Conservation (phyloP, 2,113 vertebrate species). For the Pygathrix nemaeus region DNA sequence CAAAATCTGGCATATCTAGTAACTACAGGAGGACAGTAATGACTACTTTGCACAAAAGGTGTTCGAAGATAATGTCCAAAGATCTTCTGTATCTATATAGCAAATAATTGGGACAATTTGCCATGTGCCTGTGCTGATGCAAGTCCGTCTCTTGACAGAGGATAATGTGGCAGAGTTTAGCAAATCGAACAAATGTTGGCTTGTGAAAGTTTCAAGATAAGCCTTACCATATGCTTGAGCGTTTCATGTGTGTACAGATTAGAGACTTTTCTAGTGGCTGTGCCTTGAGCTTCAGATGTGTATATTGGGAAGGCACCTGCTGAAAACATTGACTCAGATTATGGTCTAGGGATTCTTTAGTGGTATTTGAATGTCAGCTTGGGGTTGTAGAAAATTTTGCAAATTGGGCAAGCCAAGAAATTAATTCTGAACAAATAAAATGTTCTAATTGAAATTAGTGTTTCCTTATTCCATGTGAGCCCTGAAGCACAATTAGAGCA, state of each 20-base stretch:
- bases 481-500: slow-evolving; percentile 2
- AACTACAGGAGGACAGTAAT: rapidly evolving
- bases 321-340: neutral
- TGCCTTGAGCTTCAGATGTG: neutral
- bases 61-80: neutral
- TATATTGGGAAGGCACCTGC: neutral
- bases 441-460: neutral
- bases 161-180: neutral
- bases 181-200: rapidly evolving
- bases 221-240: rapidly evolving
- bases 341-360: neutral
- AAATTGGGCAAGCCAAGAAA: neutral
- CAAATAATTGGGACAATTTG: neutral
- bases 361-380: neutral
- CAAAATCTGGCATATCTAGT: neutral
- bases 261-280: neutral
- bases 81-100: neutral
- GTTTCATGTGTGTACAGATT: neutral
- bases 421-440: slow-evolving; percentile 19
- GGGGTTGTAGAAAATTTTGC: neutral
- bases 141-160: neutral
- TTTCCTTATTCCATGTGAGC: neutral
- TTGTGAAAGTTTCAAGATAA: neutral
- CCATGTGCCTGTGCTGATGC: neutral
- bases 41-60: neutral